Conservation (phyloP, 1,140 invertebrate species). For the Tetramorium alpestre region DNA sequence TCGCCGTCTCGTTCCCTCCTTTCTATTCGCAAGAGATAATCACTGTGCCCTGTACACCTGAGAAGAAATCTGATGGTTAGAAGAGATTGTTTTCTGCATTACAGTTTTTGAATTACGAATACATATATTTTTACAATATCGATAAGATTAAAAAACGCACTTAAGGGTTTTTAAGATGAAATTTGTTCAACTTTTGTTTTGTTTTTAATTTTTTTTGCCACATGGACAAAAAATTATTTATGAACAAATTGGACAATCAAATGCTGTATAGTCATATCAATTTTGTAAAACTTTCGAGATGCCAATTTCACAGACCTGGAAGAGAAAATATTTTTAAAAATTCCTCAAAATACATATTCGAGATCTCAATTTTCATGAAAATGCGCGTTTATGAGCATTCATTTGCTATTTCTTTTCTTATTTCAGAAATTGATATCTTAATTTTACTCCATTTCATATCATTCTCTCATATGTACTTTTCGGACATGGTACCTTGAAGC, state of each 20-base stretch:
- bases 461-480: background rate
- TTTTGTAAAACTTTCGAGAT: too few species aligned
- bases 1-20: slow-evolving; percentile 37
- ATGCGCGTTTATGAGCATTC: background rate
- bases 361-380: background rate
- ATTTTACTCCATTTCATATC: background rate
- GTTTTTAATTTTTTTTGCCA: too few species aligned
- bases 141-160: too few species aligned
- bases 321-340: background rate
- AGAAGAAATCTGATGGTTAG: background rate
- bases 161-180: too few species aligned
- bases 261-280: too few species aligned
- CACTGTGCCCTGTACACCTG: background rate
- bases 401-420: background rate
- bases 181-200: too few species aligned
- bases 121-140: background rate
- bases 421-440: background rate
- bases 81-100: background rate
- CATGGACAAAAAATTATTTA: too few species aligned
- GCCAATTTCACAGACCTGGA: too few species aligned
- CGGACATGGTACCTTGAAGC: background rate
- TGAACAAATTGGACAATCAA: too few species aligned
- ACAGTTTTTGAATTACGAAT: background rate
- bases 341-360: background rate
- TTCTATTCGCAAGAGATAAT: slow-evolving; percentile 38